Evolutionary conservation across 2,113 vertebrate genomes (phyloP), one percentile per base, ranked within the genome.

Genomic region (Nipponia nippon): DNA sequence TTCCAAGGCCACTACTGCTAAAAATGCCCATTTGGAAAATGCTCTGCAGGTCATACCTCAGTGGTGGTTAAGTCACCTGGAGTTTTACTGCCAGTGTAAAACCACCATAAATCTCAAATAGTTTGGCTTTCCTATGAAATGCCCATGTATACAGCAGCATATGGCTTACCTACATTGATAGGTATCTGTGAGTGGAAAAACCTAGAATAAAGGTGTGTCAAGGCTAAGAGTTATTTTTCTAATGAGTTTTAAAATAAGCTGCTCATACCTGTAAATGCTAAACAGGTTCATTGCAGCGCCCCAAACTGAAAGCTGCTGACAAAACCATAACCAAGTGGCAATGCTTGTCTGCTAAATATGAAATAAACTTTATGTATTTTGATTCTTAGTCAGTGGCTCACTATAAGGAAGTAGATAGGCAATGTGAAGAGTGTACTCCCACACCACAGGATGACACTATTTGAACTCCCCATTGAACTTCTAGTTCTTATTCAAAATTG

Each of bases 91-190:
- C 18, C 58, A 30, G 3, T 10, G 8, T 47, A 69, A 85, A 86
- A 44, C 20, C 44, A 59, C 59, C 21, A 12, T 40, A 47, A 73
- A 69, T 16, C 21, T 49, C 44, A 55, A 77, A 71, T 0, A 0
- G 16, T 38, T 82, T 72, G 44, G 40, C 40, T 63, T 71, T 49
- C 38, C 66, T 8, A 34, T 16, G 26, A 30, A 88, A 56, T 1
- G 2, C 3, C 22, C 13, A 25, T 7, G 6, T 4, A 46, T 1
- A 58, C 6, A 25, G 14, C 1, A 5, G 59, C 29, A 10, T 13
- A 50, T 3, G 22, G 32, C 46, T 89, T 27, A 76, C n/a, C 42
- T 30, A 46, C 11, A 53, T 1, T n/a, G 22, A 32, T 7, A 91
- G 9, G 19, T 19, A 44, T 4, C 29, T 62, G 59, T 2, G 21